A percentile compares a stretch with the other conserved stretches of the same genome.
Conservation (phyloP, 2,888 invertebrate species). For the Ametastegia equiseti region DNA sequence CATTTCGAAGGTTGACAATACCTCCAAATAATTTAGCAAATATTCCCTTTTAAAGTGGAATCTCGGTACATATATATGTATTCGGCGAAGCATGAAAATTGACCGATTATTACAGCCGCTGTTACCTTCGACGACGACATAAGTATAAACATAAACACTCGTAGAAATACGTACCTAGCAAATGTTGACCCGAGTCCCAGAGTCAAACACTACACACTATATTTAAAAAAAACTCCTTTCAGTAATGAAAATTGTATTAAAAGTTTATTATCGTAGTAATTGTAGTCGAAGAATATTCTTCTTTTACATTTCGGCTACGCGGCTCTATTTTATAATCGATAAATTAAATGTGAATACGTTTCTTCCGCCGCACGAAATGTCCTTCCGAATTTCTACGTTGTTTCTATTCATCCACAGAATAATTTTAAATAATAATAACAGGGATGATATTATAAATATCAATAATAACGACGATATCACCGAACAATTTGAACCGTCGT, state of each 20-base stretch:
- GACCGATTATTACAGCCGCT: too few species aligned
- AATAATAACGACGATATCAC: not conserved
- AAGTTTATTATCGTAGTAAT: too few species aligned
- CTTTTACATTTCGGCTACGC: not conserved
- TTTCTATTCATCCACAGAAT: not conserved
- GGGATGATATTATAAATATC: not conserved
- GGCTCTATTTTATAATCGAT: not conserved
- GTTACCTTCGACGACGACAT: too few species aligned
- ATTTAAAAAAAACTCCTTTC: constrained; percentile 2
- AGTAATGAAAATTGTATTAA: not conserved
- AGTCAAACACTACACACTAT: constrained; percentile 24
- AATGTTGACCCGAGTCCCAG: constrained; percentile 22
- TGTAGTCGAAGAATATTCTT: not conserved
- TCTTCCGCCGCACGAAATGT: not conserved
- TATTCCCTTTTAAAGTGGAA: not conserved
- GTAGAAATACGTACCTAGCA: constrained; percentile 6
- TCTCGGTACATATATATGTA: not conserved
- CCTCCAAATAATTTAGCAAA: not conserved
- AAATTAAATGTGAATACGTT: not conserved
- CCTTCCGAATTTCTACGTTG: not conserved
- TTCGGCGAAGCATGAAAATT: not conserved
- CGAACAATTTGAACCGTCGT: not conserved
- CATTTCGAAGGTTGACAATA: not conserved
- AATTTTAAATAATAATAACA: not conserved
- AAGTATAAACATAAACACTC: not conserved